A percentile compares a stretch with the other conserved stretches of the same genome.
phyloP scores from a whole-genome alignment of 2,888 invertebrate species.

The Gortyna flavago region DNA sequence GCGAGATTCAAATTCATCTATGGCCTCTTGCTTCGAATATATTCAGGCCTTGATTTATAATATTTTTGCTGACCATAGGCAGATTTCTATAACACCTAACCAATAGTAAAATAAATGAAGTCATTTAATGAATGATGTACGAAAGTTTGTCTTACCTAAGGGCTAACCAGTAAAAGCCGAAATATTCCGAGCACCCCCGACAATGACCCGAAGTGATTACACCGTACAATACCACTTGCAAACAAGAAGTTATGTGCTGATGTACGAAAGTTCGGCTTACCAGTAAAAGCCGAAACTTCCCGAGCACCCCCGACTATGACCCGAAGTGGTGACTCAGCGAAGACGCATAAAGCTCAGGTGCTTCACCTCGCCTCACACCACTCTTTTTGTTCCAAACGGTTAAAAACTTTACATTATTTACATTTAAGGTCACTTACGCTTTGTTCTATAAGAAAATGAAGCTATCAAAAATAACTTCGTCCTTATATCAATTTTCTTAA shows the following conservation, averaged over 20 bases:
- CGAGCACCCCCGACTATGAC: constrained; percentile 54
- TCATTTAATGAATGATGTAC: background rate
- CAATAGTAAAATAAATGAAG: background rate
- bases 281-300: constrained; percentile 44
- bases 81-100: background rate
- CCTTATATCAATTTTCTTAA: background rate
- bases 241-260: background rate
- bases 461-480: background rate
- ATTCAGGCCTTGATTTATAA: background rate
- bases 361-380: constrained; percentile 63
- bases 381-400: constrained; percentile 46
- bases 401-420: constrained; percentile 35
- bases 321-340: constrained; percentile 44
- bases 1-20: background rate
- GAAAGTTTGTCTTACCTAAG: background rate
- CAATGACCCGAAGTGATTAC: constrained; percentile 13
- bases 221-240: background rate
- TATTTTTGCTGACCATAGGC: background rate
- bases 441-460: background rate
- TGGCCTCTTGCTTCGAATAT: background rate
- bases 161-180: constrained; percentile 30
- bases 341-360: constrained; percentile 58
- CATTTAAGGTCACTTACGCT: constrained; percentile 29
- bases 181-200: constrained; percentile 47
- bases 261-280: background rate